Evolutionary conservation across 2,113 vertebrate genomes (phyloP), one percentile per base, ranked within the genome.

Genomic region (Colistium nudipinnis): DNA sequence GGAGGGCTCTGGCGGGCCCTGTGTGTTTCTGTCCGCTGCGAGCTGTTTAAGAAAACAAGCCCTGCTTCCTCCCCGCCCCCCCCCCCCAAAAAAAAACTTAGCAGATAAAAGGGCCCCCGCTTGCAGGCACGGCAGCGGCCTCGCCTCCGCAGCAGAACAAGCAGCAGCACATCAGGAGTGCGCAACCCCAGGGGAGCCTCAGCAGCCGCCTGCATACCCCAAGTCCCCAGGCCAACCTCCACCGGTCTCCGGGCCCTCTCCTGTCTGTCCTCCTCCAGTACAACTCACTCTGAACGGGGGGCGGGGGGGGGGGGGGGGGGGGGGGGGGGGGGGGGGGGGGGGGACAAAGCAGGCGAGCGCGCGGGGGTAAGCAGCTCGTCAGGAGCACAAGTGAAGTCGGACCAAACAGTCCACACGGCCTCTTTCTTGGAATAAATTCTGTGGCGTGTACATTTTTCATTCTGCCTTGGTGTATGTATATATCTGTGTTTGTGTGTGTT

Each of bases 1-100:
- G 57, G 70, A 51, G 77, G 81, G 88, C n/a, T 87, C 89, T 93
- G 89, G 95, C 94, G 93, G 94, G 92, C 86, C 90, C 83, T 87
- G 93, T 93, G 92, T 92, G 83, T 93, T 92, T 87, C 91, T 93
- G 91, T 93, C 93, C 93, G 90, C 87, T 74, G 83, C 19, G 6
- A 84, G 83, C 88, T 87, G 88, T 87, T 82, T 85, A 82, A 84
- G 77, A 82, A 83, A 83, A 85, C 76, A 81, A n/a, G n/a, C n/a
- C n/a, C n/a, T n/a, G n/a, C n/a, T n/a, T n/a, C n/a, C n/a, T n/a
- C n/a, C n/a, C n/a, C n/a, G 74, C 69, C 86, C 73, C 80, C 82
- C 85, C 80, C 85, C 76, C 85, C 70, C 68, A 53, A 86, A 87
- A 53, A 86, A 87, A 87, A 86, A 85, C 85, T 77, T 87, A 88